Conservation (phyloP, 2,797 vertebrate species). For the Naso thynnoides region DNA sequence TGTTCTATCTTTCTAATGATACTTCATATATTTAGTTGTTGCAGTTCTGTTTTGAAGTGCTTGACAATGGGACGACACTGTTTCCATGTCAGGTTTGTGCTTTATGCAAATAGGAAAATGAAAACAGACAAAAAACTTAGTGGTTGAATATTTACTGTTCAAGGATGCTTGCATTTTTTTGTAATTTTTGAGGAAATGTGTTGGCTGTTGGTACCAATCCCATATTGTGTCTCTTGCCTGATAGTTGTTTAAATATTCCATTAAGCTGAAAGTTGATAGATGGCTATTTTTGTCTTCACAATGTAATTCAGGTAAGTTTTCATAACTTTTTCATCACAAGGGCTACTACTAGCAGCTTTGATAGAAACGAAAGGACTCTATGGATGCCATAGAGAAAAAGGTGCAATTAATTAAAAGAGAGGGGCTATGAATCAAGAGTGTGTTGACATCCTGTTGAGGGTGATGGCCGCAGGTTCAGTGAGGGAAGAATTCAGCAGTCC, state of each 20-base stretch:
- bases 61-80: constrained; percentile 64
- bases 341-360: constrained; percentile 82
- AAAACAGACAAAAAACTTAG: constrained; percentile 69
- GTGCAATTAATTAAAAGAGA: constrained; percentile 65
- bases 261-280: constrained; percentile 68
- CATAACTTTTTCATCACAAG: constrained; percentile 86
- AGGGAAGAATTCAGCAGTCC: constrained; percentile 60
- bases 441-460: constrained; percentile 51
- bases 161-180: constrained; percentile 69
- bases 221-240: constrained; percentile 79
- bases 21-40: constrained; percentile 79
- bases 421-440: constrained; percentile 42
- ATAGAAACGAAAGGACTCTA: constrained; percentile 70
- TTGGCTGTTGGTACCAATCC: constrained; percentile 76
- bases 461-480: constrained; percentile 58
- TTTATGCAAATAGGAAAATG: constrained; percentile 84
- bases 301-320: constrained; percentile 87
- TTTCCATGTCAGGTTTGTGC: constrained; percentile 79
- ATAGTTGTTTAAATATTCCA: constrained; percentile 72
- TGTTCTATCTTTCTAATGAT: constrained; percentile 82
- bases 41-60: constrained; percentile 74
- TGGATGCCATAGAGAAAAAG: constrained; percentile 68
- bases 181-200: constrained; percentile 62
- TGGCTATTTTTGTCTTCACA: constrained; percentile 75
- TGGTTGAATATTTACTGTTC: constrained; percentile 80